phyloP scores from a whole-genome alignment of 1,140 invertebrate genomes.

The Cyclina sinensis region DNA sequence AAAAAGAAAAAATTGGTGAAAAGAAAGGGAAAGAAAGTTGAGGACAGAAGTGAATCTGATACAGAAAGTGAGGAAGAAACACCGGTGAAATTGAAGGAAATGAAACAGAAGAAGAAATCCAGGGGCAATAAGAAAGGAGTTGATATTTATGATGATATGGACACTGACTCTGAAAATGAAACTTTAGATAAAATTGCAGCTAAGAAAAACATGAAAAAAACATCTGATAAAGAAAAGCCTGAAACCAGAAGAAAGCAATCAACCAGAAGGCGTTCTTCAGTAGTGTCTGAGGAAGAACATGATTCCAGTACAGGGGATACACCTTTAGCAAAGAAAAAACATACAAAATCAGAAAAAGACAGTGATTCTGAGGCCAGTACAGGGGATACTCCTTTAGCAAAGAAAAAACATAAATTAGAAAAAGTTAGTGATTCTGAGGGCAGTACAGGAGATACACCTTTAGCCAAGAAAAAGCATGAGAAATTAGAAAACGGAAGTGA shows the following conservation, averaged over 20 bases:
- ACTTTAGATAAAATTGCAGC: conserved; percentile 23
- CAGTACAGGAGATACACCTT: conserved; percentile 25
- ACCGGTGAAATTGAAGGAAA: neutral
- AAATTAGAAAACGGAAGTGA: neutral
- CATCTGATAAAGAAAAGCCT: neutral
- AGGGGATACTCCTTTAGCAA: conserved; percentile 30
- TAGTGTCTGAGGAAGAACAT: neutral
- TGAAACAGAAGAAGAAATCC: neutral
- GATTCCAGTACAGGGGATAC: conserved; percentile 27
- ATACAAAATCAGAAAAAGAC: too few species aligned
- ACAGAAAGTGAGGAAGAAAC: neutral
- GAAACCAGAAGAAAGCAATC: neutral
- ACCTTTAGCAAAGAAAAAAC: conserved; percentile 9
- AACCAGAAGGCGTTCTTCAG: neutral
- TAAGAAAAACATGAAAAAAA: neutral
- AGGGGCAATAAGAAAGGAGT: neutral
- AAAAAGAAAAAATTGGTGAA: conserved; percentile 35
- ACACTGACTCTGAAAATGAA: neutral
- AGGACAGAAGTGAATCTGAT: neutral
- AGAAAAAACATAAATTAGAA: neutral
- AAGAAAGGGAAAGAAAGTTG: conserved; percentile 19
- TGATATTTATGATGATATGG: neutral
- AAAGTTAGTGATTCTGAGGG: neutral
- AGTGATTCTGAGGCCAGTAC: neutral
- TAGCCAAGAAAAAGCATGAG: neutral